Conservation (phyloP, 2,797 vertebrate genomes). For the Buphagus erythrorhynchus region DNA sequence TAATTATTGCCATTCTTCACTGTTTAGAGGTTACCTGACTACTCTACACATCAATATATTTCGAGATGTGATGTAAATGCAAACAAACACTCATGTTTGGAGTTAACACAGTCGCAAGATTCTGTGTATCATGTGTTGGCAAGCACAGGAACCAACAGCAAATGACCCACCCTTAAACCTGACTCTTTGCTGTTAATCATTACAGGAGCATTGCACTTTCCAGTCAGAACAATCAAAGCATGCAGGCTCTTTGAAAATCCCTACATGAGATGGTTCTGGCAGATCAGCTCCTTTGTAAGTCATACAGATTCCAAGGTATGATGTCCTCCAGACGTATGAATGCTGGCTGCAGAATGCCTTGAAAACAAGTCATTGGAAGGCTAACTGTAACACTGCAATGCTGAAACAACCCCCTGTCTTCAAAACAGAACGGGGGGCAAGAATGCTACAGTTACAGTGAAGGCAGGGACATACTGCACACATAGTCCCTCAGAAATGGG, state of each 20-base stretch:
- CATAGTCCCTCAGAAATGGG: not conserved
- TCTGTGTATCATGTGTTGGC: slow-evolving; percentile 30
- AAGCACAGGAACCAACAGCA: slow-evolving; percentile 43
- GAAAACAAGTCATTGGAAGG: slow-evolving; percentile 25
- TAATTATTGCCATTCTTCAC: slow-evolving; percentile 14
- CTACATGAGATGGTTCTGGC: not conserved
- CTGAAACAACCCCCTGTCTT: not conserved
- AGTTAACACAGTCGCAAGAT: slow-evolving; percentile 64
- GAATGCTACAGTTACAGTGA: not conserved
- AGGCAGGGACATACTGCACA: not conserved
- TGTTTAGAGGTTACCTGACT: slow-evolving; percentile 29
- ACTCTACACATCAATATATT: slow-evolving; percentile 23
- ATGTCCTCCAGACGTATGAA: slow-evolving; percentile 35
- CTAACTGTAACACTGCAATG: not conserved
- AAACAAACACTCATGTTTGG: slow-evolving; percentile 54
- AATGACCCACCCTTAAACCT: slow-evolving; percentile 67
- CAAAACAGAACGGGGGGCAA: not conserved
- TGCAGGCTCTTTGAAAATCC: slow-evolving; percentile 30
- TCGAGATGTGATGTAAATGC: slow-evolving; percentile 13
- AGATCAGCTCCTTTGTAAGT: slow-evolving; percentile 33
- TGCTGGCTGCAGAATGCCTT: not conserved
- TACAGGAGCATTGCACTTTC: slow-evolving; percentile 18
- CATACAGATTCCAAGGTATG: slow-evolving; percentile 6
- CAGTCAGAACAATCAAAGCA: slow-evolving; percentile 49
- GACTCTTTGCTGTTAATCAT: slow-evolving; percentile 59